phyloP scores from a whole-genome alignment of 2,113 vertebrate genomes.

The Lophura nycthemera region DNA sequence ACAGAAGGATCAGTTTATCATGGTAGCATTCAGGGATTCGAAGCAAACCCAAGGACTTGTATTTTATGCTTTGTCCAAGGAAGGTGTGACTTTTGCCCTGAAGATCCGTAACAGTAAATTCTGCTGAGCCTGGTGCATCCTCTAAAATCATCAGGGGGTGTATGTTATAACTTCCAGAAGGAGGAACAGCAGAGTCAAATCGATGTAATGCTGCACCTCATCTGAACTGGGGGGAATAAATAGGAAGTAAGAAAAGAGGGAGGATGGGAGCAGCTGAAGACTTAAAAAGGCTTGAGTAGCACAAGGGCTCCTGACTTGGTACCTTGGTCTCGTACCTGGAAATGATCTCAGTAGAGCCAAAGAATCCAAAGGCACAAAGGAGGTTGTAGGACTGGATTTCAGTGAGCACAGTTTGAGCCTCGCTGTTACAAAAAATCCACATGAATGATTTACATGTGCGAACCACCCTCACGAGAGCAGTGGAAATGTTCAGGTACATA shows the following conservation, averaged over 20 bases:
- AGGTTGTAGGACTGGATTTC: neutral
- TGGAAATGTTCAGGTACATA: accelerated
- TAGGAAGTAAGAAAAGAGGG: neutral
- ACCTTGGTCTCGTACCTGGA: accelerated
- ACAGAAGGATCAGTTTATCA: neutral
- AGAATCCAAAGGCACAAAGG: neutral
- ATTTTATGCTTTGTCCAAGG: neutral
- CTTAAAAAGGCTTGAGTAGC: neutral
- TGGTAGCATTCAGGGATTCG: neutral
- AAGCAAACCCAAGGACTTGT: neutral
- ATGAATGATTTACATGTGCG: neutral
- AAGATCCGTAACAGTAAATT: neutral
- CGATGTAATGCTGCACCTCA: neutral
- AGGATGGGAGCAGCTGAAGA: neutral
- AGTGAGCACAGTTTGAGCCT: neutral
- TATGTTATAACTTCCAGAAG: neutral
- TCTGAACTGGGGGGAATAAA: neutral
- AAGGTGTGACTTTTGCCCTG: neutral
- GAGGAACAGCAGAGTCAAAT: neutral
- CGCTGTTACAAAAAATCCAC: neutral
- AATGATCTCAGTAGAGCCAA: neutral
- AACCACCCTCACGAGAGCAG: neutral
- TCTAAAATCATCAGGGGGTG: neutral
- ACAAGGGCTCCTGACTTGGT: neutral
- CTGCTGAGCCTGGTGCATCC: neutral